Evolutionary conservation across 2,797 vertebrate genomes (phyloP).

Genomic region (Erpetoichthys calabaricus): DNA sequence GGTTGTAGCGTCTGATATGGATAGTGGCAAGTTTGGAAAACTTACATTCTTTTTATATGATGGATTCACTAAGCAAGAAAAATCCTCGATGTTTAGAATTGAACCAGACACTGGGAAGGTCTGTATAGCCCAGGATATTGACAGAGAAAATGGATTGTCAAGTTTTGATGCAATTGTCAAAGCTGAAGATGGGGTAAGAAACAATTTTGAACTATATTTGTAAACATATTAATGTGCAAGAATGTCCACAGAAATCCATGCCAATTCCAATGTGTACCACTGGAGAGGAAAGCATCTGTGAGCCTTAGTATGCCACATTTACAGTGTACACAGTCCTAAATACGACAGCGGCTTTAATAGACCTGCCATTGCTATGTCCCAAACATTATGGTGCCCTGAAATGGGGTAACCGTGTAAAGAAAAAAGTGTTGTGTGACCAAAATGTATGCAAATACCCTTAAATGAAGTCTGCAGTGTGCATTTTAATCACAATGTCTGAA

Average conservation of each 20-base stretch:
- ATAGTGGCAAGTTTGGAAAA: conserved; percentile 57
- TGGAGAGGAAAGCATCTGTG: background rate
- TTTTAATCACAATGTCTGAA: no score
- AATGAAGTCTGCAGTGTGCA: no score
- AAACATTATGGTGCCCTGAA: no score
- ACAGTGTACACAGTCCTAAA: no score
- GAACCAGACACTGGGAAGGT: conserved; percentile 55
- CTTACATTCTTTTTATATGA: conserved; percentile 67
- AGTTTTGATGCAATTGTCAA: conserved; percentile 71
- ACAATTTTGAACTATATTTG: background rate
- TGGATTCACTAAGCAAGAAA: conserved; percentile 56
- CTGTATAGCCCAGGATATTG: conserved; percentile 71
- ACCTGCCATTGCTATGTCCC: no score
- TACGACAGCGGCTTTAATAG: no score
- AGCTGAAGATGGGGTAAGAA: conserved; percentile 76
- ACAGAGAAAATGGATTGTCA: conserved; percentile 59
- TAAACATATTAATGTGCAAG: no score
- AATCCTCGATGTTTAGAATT: conserved; percentile 62
- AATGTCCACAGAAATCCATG: background rate
- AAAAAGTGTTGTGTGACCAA: no score
- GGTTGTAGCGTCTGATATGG: conserved; percentile 75
- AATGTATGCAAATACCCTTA: no score
- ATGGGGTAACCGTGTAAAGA: no score
- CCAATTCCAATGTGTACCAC: background rate
- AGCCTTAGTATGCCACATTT: no score